A percentile compares a stretch with the other conserved stretches of the same genome.
phyloP scores from a whole-genome alignment of 2,888 invertebrate genomes.

The Pharmacophagus antenor region DNA sequence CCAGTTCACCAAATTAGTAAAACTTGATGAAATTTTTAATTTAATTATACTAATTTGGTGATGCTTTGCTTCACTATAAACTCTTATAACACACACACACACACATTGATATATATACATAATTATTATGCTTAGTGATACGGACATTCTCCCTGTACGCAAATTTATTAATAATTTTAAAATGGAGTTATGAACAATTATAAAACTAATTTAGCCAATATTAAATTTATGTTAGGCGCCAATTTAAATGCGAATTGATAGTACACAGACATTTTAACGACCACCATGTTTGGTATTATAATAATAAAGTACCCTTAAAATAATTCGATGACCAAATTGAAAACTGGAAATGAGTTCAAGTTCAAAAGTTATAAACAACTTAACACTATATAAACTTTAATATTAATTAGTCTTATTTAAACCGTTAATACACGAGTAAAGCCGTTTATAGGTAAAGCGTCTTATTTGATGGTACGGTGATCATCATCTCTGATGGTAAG shows the following conservation, averaged over 20 bases:
- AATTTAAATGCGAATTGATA: slow-evolving; percentile 16
- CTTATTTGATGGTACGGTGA: too few species aligned
- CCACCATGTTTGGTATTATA: slow-evolving; percentile 25
- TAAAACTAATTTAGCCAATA: slow-evolving; percentile 17
- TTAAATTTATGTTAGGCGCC: slow-evolving; percentile 25
- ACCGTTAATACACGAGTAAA: too few species aligned
- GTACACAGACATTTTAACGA: slow-evolving; percentile 23
- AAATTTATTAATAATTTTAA: background rate
- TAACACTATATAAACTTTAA: background rate
- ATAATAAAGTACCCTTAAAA: slow-evolving; percentile 15
- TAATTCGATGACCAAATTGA: slow-evolving; percentile 10
- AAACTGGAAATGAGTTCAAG: slow-evolving; percentile 12
- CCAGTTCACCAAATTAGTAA: too few species aligned
- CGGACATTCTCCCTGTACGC: background rate
- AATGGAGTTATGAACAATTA: slow-evolving; percentile 13
- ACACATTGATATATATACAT: too few species aligned
- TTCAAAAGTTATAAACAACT: background rate
- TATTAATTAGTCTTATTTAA: too few species aligned
- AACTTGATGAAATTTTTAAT: too few species aligned
- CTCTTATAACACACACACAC: background rate
- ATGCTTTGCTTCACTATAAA: background rate
- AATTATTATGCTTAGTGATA: too few species aligned
- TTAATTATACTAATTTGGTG: too few species aligned
- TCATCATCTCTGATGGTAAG: too few species aligned
- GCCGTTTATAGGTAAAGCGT: too few species aligned